Evolutionary conservation across 2,888 invertebrate genomes (phyloP), one percentile per base, ranked within the genome.

Genomic region (Campaea margaritaria): DNA sequence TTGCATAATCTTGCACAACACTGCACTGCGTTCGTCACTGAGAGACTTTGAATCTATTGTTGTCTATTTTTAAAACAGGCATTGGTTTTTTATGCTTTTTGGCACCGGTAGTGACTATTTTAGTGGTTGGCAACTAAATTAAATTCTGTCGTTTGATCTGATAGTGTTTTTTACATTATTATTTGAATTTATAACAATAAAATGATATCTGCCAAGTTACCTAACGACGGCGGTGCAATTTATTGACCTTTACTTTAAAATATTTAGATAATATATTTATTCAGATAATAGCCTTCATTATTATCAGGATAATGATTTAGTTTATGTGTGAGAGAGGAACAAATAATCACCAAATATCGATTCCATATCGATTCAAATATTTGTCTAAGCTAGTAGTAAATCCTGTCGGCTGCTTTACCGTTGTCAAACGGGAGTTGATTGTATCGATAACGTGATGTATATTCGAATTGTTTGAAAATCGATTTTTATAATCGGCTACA

Each of bases 381-480:
- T 59, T 59, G 36, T 66, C 48, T 49, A 67, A 67, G 38, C 79
- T 87, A 83, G 69, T 72, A 80, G 80, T 88, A 87, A 86, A 87
- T 88, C 82, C 81, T 68, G 76, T 70, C 82, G 85, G 83, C 71
- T 67, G 73, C 83, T 83, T 84, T 85, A 80, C 78, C 79, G 80
- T 76, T 75, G 79, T 81, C 79, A 81, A 84, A 87, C 78, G 81
- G 74, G 85, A 86, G 85, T 84, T 83, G 88, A 88, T 89, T 53
- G 54, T 63, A 69, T 68, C 70, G 83, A 86, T 84, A 72, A 70
- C 58, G 61, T 69, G 76, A 78, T 77, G 73, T 75, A 76, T 79
- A 73, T 75, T 75, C 65, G 73, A 80, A 83, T 79, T 75, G 79
- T 80, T 76, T 64, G 66, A 68, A 78, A 82, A 86, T 85, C 82